Percentiles rank a stretch among this genome's conserved stretches.
Evolutionary conservation across 2,888 invertebrate genomes (phyloP).

Genomic region (Leptinotarsa peninsularis): DNA sequence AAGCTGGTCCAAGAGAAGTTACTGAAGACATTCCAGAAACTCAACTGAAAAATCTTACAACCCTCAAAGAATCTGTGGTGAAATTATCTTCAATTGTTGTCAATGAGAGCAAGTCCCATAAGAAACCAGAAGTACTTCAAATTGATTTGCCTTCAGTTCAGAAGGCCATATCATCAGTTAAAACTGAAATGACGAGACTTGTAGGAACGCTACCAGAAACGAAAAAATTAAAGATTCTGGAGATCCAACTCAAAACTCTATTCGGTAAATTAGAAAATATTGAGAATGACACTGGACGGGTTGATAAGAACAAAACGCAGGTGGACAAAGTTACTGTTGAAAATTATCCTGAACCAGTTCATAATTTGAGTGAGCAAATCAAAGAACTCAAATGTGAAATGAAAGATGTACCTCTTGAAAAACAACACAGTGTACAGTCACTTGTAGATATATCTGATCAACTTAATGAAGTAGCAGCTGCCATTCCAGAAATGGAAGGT

Average conservation of each 20-base stretch:
- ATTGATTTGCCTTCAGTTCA: constrained; percentile 35
- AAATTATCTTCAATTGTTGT: constrained; percentile 37
- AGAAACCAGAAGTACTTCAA: constrained; percentile 35
- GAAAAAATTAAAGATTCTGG: constrained; percentile 26
- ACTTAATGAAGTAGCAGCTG: constrained; percentile 30
- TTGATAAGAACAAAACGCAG: too few relatives aligned
- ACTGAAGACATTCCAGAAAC: constrained; percentile 2
- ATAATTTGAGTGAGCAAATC: constrained; percentile 38
- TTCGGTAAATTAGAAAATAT: constrained; percentile 28
- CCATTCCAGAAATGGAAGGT: constrained; percentile 27
- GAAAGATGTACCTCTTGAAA: constrained; percentile 29
- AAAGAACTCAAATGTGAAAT: constrained; percentile 35
- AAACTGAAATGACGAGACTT: constrained; percentile 39
- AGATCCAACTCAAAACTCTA: constrained; percentile 37
- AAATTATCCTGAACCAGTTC: constrained; percentile 33
- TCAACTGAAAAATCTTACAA: background rate
- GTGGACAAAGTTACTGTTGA: background rate
- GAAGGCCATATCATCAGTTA: constrained; percentile 39
- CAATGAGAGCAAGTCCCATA: constrained; percentile 31
- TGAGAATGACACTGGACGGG: background rate
- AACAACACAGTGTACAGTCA: constrained; percentile 43
- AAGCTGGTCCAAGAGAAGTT: background rate
- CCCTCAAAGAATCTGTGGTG: constrained; percentile 15
- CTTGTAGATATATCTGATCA: constrained; percentile 41
- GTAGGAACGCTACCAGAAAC: constrained; percentile 11